phyloP scores from a whole-genome alignment of 35 echinoderm and acorn worm species.

The Eucidaris tribuloides region DNA sequence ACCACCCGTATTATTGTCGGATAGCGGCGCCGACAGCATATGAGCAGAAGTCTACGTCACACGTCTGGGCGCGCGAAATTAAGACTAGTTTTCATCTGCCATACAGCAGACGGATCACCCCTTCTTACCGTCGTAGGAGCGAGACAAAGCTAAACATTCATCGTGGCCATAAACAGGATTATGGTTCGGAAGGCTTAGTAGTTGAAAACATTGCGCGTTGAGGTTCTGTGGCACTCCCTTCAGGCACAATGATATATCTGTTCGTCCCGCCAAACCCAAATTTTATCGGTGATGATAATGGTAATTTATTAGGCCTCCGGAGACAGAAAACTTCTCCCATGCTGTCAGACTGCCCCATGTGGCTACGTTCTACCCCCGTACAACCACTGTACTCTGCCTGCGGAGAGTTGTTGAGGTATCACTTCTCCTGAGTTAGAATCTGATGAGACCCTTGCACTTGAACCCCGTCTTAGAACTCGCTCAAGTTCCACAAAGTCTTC shows the following conservation, averaged over 20 bases:
- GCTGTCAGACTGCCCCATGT: conserved; percentile 41
- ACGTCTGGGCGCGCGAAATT: conserved; percentile 11
- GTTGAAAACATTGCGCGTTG: conserved; percentile 43
- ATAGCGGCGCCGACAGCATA: conserved; percentile 66
- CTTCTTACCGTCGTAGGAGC: conserved; percentile 41
- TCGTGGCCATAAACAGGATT: conserved; percentile 18
- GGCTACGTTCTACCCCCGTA: conserved; percentile 1
- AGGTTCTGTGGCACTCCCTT: conserved; percentile 53
- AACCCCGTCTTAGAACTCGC: no score
- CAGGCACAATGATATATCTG: conserved; percentile 31
- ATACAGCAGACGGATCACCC: conserved; percentile 62
- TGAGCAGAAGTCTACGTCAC: conserved; percentile 33
- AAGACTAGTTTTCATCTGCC: conserved; percentile 35
- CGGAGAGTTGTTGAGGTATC: conserved; percentile 5
- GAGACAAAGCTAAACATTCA: conserved; percentile 23
- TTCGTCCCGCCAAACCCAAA: conserved; percentile 38
- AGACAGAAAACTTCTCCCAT: not conserved
- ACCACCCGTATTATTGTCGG: not conserved
- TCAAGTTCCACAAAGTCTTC: not conserved
- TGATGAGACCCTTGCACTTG: not conserved
- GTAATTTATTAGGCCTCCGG: not conserved
- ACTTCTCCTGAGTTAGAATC: not conserved
- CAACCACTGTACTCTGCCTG: not conserved
- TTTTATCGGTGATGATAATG: conserved; percentile 16
- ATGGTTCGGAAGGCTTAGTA: no score